Base-by-base conservation (phyloP, 2,113 vertebrate species). In the Atractosteus spatula region DNA sequence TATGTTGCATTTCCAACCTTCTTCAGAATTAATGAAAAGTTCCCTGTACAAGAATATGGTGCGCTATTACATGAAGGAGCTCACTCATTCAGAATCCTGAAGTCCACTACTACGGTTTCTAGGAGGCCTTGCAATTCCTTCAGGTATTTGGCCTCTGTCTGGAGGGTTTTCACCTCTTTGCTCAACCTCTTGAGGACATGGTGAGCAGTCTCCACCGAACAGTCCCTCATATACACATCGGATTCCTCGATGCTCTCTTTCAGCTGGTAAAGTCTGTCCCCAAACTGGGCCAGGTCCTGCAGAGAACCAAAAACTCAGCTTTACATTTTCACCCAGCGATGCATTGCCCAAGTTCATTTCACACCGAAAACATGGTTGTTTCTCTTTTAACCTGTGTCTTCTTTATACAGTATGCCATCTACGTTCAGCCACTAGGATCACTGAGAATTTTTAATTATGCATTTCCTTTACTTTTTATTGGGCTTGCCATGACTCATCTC, bases 51-150 rank as follows among this genome's bases (percentile, higher is more conserved):
- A 29, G 17, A 29, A 29, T 29, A 29, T 2, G 29, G 29, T 29
- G 29, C 29, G 29, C 29, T 29, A 29, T 29, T 29, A 29, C 29
- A 29, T 29, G 29, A 29, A 29, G 8, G 29, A 14, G 57, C 71
- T 17, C 73, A 77, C 76, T 70, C 73, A 56, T 56, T 56, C 55
- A 78, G 69, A 72, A 70, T 69, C 7, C 61, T 55, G 62, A 78
- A 78, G 55, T 75, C 73, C 47, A 75, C 61, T 8, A 78, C 66
- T 14, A 66, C 65, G 12, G 57, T 54, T 29, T 74, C 73, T 45
- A 77, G 62, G 12, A 77, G 76, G 6, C 71, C 73, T 42, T 75
- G 72, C 17, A 72, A 54, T 41, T 75, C 73, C 54, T 75, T 75
- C 4, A 72, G 42, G 70, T 76, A 62, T 59, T 75, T 75, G 11